Evolutionary conservation across 2,113 vertebrate species (phyloP).

Genomic region (Vulpes vulpes): DNA sequence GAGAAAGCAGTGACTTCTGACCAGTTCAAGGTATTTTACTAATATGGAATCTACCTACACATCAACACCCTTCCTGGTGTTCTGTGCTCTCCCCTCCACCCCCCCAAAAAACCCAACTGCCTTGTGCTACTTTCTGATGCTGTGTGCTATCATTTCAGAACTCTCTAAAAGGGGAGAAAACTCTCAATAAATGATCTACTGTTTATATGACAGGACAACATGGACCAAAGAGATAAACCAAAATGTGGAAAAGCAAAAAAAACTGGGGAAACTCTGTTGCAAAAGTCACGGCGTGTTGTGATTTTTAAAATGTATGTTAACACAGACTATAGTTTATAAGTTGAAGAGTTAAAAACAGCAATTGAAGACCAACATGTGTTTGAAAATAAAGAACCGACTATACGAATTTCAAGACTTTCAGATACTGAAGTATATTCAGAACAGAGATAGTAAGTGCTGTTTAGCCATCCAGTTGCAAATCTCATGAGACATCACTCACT

Average conservation of each 20-base stretch:
- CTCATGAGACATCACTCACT: neutral
- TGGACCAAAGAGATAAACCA: conserved; percentile 71
- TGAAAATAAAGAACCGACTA: conserved; percentile 63
- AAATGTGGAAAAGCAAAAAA: neutral
- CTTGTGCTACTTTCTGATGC: neutral
- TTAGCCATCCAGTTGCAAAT: neutral
- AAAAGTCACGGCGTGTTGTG: neutral
- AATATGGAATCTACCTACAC: neutral
- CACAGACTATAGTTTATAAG: conserved; percentile 68
- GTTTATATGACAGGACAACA: conserved; percentile 75
- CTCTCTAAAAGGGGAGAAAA: conserved; percentile 24
- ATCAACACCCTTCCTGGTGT: neutral
- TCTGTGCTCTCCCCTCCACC: neutral
- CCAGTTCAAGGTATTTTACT: conserved; percentile 13
- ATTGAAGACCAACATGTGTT: conserved; percentile 74
- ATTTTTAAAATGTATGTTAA: neutral
- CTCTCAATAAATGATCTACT: conserved; percentile 60
- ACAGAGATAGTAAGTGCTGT: neutral
- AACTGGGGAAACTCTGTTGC: neutral
- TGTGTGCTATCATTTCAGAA: neutral
- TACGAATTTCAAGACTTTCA: conserved; percentile 48
- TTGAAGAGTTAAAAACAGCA: conserved; percentile 76
- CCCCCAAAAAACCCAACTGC: neutral
- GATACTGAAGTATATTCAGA: neutral
- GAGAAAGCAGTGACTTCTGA: conserved; percentile 56